Evolutionary conservation across 1,140 invertebrate species (phyloP).

Genomic region (Lethrus apterus): DNA sequence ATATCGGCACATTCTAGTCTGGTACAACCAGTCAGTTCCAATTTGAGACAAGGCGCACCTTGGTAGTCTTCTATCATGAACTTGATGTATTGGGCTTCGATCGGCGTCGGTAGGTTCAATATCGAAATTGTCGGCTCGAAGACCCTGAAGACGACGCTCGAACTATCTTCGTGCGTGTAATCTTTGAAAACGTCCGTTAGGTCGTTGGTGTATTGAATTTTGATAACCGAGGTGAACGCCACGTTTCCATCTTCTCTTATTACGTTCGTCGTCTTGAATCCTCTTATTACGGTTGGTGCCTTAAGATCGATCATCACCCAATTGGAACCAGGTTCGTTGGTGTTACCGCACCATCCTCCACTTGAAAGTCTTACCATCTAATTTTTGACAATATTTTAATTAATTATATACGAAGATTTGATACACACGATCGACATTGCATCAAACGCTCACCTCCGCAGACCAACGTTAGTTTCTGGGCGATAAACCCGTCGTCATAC

Average conservation of each 20-base stretch:
- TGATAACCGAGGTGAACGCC: conserved; percentile 81
- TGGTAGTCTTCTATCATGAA: conserved; percentile 87
- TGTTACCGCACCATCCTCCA: conserved; percentile 84
- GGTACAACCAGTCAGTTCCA: conserved; percentile 92
- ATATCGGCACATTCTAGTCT: conserved; percentile 84
- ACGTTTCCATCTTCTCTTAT: conserved; percentile 66
- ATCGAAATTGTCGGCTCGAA: conserved; percentile 81
- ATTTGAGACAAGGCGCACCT: conserved; percentile 78
- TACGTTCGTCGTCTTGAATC: conserved; percentile 84
- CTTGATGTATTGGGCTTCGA: conserved; percentile 83
- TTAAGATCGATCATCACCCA: conserved; percentile 84
- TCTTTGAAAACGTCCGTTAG: conserved; percentile 84
- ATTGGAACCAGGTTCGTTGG: conserved; percentile 73
- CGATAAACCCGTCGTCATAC: no score
- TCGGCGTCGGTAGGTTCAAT: conserved; percentile 80
- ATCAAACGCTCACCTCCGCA: no score
- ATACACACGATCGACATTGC: no score
- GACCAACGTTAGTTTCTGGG: no score
- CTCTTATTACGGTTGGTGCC: conserved; percentile 82
- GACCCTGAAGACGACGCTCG: conserved; percentile 86
- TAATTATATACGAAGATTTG: conserved; percentile 13
- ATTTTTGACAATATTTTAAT: conserved; percentile 1
- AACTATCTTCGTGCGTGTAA: conserved; percentile 84
- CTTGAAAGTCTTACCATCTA: conserved; percentile 75
- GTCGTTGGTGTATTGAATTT: conserved; percentile 81